A percentile compares a stretch with the other conserved stretches of the same genome.
phyloP scores from a whole-genome alignment of 2,888 invertebrate species.

The Leptopilina drosophilae region DNA sequence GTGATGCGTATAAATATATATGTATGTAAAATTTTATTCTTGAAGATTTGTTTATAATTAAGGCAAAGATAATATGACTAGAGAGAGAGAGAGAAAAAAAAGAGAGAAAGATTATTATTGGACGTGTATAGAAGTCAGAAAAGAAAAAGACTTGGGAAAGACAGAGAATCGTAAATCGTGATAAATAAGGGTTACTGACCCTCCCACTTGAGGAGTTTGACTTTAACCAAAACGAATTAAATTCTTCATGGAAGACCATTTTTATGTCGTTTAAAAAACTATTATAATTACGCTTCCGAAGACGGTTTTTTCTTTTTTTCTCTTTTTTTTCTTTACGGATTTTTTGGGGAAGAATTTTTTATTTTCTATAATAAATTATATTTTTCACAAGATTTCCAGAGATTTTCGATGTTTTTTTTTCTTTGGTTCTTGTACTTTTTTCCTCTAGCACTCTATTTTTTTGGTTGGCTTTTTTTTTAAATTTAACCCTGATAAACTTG shows the following conservation, averaged over 20 bases:
- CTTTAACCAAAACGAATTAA: conserved; percentile 50
- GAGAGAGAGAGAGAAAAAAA: background rate
- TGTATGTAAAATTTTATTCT: conserved; percentile 3
- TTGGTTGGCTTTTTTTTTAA: no score
- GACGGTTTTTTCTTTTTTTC: background rate
- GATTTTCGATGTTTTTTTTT: no score
- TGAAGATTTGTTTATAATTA: conserved; percentile 60
- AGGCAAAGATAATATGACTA: conserved; percentile 53
- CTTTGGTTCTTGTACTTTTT: no score
- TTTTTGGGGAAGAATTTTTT: no score
- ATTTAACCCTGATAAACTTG: no score
- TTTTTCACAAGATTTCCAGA: no score
- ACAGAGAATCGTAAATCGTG: conserved; percentile 56
- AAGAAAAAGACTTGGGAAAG: conserved; percentile 46
- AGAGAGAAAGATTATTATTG: background rate
- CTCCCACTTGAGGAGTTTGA: conserved; percentile 48
- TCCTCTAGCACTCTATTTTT: no score
- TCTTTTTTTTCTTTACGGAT: no score
- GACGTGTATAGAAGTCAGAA: background rate
- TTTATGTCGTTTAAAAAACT: conserved; percentile 11
- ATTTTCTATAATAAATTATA: no score
- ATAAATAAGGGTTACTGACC: conserved; percentile 72
- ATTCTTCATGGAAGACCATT: conserved; percentile 37
- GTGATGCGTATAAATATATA: no score
- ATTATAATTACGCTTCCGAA: background rate